phyloP scores from a whole-genome alignment of 2,113 vertebrate genomes.

The Hyla sarda region DNA sequence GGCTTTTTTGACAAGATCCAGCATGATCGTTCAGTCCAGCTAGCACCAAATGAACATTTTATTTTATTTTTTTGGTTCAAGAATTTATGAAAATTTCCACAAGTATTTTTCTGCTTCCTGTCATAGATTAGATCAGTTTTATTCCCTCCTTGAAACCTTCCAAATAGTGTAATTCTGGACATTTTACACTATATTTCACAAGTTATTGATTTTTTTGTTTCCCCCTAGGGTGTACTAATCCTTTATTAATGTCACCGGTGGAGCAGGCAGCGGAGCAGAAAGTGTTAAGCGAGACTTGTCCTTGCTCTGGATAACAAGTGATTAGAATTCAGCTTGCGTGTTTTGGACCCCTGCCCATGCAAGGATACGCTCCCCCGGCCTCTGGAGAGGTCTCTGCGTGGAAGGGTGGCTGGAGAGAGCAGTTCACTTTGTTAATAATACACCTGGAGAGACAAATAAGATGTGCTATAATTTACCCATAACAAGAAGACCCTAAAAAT shows the following conservation, averaged over 20 bases:
- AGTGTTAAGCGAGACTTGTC: constrained; percentile 31
- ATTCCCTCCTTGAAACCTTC: neutral
- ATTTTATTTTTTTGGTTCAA: neutral
- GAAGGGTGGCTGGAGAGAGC: neutral
- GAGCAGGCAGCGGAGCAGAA: constrained; percentile 44
- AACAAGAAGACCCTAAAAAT: neutral
- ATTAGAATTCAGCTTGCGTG: constrained; percentile 23
- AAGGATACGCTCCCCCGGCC: constrained; percentile 1
- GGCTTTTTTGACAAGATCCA: neutral
- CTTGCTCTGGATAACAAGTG: constrained; percentile 32
- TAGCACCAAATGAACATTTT: neutral
- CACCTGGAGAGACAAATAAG: constrained; percentile 3
- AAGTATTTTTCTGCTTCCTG: neutral
- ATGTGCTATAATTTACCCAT: neutral
- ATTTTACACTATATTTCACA: constrained; percentile 44
- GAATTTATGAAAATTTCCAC: neutral
- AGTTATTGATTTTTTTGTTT: constrained; percentile 49
- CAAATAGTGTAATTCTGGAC: constrained; percentile 8
- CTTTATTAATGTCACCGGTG: constrained; percentile 45
- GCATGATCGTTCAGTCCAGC: neutral
- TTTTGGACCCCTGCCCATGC: constrained; percentile 9
- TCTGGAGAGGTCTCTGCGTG: constrained; percentile 19
- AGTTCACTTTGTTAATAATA: constrained; percentile 14
- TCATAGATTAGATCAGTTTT: neutral
- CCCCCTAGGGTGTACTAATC: constrained; percentile 43